Base-by-base conservation (phyloP, 2,888 invertebrate genomes). In the Neoascia interrupta region DNA sequence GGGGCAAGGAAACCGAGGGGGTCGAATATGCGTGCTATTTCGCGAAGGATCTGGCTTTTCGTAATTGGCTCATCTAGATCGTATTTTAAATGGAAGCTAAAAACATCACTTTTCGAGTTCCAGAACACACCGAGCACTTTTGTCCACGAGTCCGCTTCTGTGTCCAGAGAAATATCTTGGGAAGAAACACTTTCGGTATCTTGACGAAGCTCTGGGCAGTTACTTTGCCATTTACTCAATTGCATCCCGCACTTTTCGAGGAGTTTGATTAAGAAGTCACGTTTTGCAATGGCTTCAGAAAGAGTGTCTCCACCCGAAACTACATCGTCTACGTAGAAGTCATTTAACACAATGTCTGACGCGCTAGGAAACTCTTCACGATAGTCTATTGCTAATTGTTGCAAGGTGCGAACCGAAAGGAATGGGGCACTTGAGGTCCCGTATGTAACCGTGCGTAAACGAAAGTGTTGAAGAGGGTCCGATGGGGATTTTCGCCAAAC, bases 371-470 rank as follows among this genome's bases (percentile, higher is more conserved):
- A 56, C 11, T 31, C 51, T 26, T 49, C 5, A 5, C 54, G 13
- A 28, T 66, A 51, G 16, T 76, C 70, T 5, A 31, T 3, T 1
- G 80, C 63, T 8, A 82, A 26, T 36, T 81, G 51, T 5, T 47
- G 53, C 6, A 83, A 21, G 1, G 60, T 70, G 2, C 76, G 39
- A 18, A 82, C 79, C 5, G 81, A 70, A 8, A 81, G 15, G 34
- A 28, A 82, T 0, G 80, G 76, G 0, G 81, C 75, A 47, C 68
- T 76, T 10, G 73, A 76, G 3, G 79, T 69, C 0, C 83, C 81
- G 31, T 82, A 81, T 1, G 81, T 83, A 0, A 82, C 70, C 1
- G 81, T 81, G 8, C 64, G 49, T 6, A 81, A 28, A 13, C 54
- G 61, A 23, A 16, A 76, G 31, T 81, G 74, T 21, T 74, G 15